phyloP scores from a whole-genome alignment of 2,113 vertebrate genomes.

The Sander lucioperca region DNA sequence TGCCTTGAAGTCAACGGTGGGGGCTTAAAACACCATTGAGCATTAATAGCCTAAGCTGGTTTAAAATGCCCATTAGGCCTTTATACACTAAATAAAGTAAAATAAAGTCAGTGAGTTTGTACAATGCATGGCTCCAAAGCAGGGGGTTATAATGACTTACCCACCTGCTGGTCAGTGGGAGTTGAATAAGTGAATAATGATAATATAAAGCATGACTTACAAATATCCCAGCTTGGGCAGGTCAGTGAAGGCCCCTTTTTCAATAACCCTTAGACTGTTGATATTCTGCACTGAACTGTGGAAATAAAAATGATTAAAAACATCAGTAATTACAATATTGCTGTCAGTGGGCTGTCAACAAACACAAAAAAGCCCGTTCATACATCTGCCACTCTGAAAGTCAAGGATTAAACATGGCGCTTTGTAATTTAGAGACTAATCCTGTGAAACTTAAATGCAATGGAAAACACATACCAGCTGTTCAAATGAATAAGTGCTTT shows the following conservation, averaged over 20 bases:
- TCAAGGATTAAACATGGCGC: constrained; percentile 53
- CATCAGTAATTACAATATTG: constrained; percentile 52
- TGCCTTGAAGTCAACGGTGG: too few species aligned
- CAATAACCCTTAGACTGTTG: constrained; percentile 88
- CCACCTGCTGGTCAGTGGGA: neutral
- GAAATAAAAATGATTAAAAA: constrained; percentile 49
- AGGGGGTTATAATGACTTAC: neutral
- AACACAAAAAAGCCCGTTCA: constrained; percentile 12
- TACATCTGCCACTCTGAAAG: constrained; percentile 40
- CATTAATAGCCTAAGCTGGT: neutral
- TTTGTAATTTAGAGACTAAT: constrained; percentile 59
- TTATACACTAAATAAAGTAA: neutral
- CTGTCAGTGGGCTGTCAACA: constrained; percentile 45
- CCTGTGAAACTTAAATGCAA: constrained; percentile 51
- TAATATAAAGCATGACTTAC: constrained; percentile 80
- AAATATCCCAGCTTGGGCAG: constrained; percentile 90
- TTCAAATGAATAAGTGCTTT: constrained; percentile 51
- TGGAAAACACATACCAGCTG: constrained; percentile 39
- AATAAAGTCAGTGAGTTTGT: neutral
- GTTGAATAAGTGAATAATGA: neutral
- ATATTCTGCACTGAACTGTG: constrained; percentile 90
- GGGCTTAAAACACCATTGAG: too few species aligned
- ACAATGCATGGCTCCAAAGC: neutral
- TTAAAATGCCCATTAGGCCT: neutral
- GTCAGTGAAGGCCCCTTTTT: constrained; percentile 89